Evolutionary conservation across 2,113 vertebrate genomes (phyloP), one percentile per base, ranked within the genome.

Genomic region (Gavialis gangeticus): DNA sequence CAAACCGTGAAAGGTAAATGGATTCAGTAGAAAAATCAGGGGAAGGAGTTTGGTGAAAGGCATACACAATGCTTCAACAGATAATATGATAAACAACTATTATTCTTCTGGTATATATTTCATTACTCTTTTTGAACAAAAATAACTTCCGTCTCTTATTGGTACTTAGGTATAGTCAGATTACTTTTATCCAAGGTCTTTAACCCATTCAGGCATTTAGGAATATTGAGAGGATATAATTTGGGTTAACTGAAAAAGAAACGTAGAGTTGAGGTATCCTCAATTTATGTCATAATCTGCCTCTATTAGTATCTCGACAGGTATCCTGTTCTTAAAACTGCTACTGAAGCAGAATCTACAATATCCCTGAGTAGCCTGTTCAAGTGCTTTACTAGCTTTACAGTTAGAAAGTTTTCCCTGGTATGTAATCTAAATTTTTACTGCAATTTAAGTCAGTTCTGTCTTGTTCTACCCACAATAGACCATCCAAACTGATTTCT

Each of bases 271-370:
- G 30, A 30, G 34, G 34, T 19, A 19, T 84, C n/a, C 6, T 73
- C 66, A 34, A 13, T 58, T 28, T 69, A 62, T 58, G 78, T 85
- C 76, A 25, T 11, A 54, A 34, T 55, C 16, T 77, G 28, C 56
- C 46, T 0, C 0, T 5, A 9, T 86, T 46, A 46, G 46, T 46
- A 46, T 46, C 46, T 46, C 9, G 46, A 46, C 46, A 9, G 46
- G 46, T 46, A 81, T 56, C 5, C 3, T 15, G 10, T 80, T 89
- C 81, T 69, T 86, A 89, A 89, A 93, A 9, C 54, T 76, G 46
- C 8, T 58, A 28, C 67, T 46, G 75, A 21, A 66, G 60, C 85
- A 79, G 76, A 54, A 19, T 54, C 15, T 16, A 24, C 6, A 13
- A 46, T 46, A 46, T 46, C 46, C 46, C 46, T 46, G 46, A 8